phyloP scores from a whole-genome alignment of 2,888 invertebrate species.

The Seladonia tumulorum region DNA sequence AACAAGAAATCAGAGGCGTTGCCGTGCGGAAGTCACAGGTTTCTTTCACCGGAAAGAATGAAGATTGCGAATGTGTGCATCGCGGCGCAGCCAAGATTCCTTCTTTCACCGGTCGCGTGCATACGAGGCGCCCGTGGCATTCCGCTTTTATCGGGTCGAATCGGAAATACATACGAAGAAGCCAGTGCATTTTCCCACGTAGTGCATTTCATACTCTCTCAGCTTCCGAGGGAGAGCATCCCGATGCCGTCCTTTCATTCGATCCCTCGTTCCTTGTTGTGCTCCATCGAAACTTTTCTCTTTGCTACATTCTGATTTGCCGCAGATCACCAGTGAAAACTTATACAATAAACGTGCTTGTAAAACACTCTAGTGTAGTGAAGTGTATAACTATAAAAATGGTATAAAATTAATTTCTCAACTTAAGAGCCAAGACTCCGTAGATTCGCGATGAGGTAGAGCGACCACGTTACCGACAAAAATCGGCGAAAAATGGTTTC shows the following conservation, averaged over 20 bases:
- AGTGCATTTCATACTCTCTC: conserved; percentile 31
- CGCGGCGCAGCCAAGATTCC: conserved; percentile 18
- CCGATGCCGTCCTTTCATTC: background rate
- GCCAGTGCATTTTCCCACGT: conserved; percentile 44
- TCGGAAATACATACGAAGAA: conserved; percentile 49
- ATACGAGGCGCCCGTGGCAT: conserved; percentile 29
- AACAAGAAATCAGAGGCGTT: background rate
- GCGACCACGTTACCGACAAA: too few species aligned
- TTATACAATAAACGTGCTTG: background rate
- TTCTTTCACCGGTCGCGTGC: background rate
- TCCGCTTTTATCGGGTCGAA: conserved; percentile 52
- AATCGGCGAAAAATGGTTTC: too few species aligned
- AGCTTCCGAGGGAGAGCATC: background rate
- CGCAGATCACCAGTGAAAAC: background rate
- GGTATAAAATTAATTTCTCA: too few species aligned
- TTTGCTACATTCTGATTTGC: background rate
- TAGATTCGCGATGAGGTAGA: too few species aligned
- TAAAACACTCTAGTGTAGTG: background rate
- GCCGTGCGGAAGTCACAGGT: conserved; percentile 3
- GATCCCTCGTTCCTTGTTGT: background rate
- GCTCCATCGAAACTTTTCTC: background rate
- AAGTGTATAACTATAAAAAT: too few species aligned
- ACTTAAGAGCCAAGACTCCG: too few species aligned
- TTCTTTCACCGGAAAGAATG: conserved; percentile 23
- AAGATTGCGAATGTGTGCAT: background rate